Evolutionary conservation across 2,113 vertebrate genomes (phyloP).

Genomic region (Antechinus stuartii): DNA sequence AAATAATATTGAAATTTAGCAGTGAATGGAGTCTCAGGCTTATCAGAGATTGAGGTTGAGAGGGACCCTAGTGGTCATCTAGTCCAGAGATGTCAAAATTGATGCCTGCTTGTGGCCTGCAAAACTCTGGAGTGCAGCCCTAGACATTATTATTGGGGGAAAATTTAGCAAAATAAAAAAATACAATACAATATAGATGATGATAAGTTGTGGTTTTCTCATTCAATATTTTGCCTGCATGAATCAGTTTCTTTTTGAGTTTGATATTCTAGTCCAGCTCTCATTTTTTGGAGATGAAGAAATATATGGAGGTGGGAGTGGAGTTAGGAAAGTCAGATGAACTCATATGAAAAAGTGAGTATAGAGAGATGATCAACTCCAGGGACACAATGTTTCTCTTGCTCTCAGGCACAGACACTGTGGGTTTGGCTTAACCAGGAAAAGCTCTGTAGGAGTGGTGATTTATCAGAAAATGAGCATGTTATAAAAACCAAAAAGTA

Average conservation of each 20-base stretch:
- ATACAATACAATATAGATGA: not conserved
- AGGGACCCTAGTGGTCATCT: not conserved
- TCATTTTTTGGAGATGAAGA: not conserved
- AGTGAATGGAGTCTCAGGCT: not conserved
- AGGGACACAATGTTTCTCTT: not conserved
- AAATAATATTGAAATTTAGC: not conserved
- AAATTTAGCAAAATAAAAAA: not conserved
- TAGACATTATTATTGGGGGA: not conserved
- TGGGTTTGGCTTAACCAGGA: not conserved
- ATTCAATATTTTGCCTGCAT: not conserved
- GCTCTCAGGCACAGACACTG: not conserved
- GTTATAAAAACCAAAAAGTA: not conserved
- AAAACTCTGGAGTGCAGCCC: not conserved
- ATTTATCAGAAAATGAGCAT: not conserved
- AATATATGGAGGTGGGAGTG: not conserved
- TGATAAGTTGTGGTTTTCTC: not conserved
- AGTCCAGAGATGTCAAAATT: not conserved
- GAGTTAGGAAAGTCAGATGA: not conserved
- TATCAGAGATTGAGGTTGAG: not conserved
- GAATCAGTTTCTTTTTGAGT: not conserved
- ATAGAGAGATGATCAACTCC: not conserved
- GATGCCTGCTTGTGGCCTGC: not conserved
- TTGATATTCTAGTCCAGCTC: not conserved
- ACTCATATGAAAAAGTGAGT: not conserved
- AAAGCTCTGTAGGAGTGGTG: not conserved